Evolutionary conservation across 2,113 vertebrate species (phyloP).

Genomic region (Apus apus): DNA sequence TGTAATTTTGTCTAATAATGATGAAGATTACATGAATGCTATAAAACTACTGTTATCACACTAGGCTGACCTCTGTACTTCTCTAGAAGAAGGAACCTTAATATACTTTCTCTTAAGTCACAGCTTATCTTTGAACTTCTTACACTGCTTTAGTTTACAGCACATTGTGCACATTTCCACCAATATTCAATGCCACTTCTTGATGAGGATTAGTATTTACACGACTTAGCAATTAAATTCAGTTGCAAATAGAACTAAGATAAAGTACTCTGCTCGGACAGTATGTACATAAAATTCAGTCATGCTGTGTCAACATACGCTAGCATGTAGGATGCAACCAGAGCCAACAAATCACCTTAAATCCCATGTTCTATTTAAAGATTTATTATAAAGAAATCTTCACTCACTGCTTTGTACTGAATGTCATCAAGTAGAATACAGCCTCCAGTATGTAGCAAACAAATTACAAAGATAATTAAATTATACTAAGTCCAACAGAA

Average conservation of each 20-base stretch:
- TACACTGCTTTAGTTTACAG: constrained; percentile 39
- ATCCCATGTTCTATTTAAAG: not conserved
- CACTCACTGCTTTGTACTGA: not conserved
- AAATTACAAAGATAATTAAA: not conserved
- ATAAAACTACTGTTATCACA: not conserved
- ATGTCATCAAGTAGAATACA: not conserved
- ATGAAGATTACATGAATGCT: constrained; percentile 8
- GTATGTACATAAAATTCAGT: constrained; percentile 11
- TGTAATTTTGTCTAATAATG: not conserved
- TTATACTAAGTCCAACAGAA: not conserved
- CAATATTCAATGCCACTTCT: constrained; percentile 7
- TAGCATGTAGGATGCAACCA: not conserved
- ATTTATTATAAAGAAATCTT: not conserved
- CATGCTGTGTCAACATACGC: not conserved
- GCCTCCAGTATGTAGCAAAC: not conserved
- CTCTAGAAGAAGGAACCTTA: not conserved
- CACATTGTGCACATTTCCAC: not conserved
- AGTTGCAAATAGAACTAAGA: not conserved
- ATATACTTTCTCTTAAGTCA: not conserved
- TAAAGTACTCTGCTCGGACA: not conserved
- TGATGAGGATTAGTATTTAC: constrained; percentile 51
- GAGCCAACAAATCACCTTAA: not conserved
- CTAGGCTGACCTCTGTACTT: not conserved
- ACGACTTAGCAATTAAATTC: constrained; percentile 55
- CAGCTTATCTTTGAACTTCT: constrained; percentile 37